These are phyloP conservation scores for Riptortus pedestris DNA, from an alignment of 1,140 invertebrate genomes.

Conservation along the genomic window DNA sequence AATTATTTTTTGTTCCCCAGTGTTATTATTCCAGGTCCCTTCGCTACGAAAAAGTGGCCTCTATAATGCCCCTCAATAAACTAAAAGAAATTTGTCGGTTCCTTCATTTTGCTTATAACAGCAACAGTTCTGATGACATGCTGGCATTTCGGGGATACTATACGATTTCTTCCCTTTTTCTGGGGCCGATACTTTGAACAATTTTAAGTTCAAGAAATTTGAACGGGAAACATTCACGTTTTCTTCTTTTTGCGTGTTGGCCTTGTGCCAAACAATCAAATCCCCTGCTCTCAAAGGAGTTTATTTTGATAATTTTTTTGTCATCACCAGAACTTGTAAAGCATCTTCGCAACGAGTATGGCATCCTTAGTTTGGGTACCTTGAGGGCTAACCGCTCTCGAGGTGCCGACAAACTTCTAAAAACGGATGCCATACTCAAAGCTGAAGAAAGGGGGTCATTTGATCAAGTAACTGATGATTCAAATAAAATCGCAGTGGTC, in stretches of 20 bases:
- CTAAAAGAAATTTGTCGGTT: conserved; percentile 32
- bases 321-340: not conserved
- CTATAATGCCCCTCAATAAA: conserved; percentile 34
- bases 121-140: conserved; percentile 27
- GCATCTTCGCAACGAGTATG: not conserved
- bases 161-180: not conserved
- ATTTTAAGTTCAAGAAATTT: not conserved
- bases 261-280: not conserved
- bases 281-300: not conserved
- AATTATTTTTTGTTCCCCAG: too few relatives aligned
- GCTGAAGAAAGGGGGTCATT: not conserved
- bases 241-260: not conserved
- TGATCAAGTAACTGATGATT: not conserved
- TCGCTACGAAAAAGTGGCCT: conserved; percentile 29
- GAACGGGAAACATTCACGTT: not conserved
- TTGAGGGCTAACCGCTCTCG: not conserved
- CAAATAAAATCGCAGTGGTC: not conserved
- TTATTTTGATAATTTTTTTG: conserved; percentile 2
- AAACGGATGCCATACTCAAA: not conserved
- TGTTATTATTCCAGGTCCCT: not conserved
- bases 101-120: conserved; percentile 34
- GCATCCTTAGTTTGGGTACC: not conserved
- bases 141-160: not conserved
- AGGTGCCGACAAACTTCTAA: not conserved
- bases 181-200: not conserved